These are phyloP conservation scores for Tetramorium simillimum DNA, from an alignment of 1,140 invertebrate genomes.

Conservation along the genomic window DNA sequence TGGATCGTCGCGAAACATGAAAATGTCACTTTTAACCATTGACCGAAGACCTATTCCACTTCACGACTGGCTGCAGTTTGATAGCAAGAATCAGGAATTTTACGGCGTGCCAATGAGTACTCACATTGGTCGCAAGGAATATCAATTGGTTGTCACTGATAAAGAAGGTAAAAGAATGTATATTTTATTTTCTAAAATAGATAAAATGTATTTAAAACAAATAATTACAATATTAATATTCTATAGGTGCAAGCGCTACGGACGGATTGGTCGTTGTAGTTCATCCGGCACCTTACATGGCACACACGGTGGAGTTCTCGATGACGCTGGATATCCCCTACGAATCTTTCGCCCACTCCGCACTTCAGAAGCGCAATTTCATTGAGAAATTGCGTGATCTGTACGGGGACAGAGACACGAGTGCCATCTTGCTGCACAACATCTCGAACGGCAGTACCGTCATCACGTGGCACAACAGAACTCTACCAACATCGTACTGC, in stretches of 20 bases:
- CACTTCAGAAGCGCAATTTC: constrained; percentile 90
- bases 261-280: constrained; percentile 94
- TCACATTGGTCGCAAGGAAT: constrained; percentile 91
- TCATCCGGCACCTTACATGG: constrained; percentile 85
- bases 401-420: constrained; percentile 91
- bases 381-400: constrained; percentile 90
- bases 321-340: constrained; percentile 92
- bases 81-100: constrained; percentile 95
- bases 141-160: constrained; percentile 89
- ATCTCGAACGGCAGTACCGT: constrained; percentile 87
- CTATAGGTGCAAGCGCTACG: constrained; percentile 86
- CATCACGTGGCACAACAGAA: constrained; percentile 93
- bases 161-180: constrained; percentile 74
- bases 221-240: constrained; percentile 21
- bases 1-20: constrained; percentile 90
- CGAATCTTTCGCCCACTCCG: constrained; percentile 89
- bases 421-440: constrained; percentile 89
- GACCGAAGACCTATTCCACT: constrained; percentile 89
- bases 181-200: constrained; percentile 5
- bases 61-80: constrained; percentile 95
- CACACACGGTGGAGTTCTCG: constrained; percentile 90
- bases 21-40: constrained; percentile 90
- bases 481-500: constrained; percentile 89
- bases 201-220: constrained; percentile 14
- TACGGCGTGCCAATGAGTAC: constrained; percentile 91